These are phyloP conservation scores for Alligator sinensis DNA, from an alignment of 2,113 vertebrate species.

Conservation along the genomic window DNA sequence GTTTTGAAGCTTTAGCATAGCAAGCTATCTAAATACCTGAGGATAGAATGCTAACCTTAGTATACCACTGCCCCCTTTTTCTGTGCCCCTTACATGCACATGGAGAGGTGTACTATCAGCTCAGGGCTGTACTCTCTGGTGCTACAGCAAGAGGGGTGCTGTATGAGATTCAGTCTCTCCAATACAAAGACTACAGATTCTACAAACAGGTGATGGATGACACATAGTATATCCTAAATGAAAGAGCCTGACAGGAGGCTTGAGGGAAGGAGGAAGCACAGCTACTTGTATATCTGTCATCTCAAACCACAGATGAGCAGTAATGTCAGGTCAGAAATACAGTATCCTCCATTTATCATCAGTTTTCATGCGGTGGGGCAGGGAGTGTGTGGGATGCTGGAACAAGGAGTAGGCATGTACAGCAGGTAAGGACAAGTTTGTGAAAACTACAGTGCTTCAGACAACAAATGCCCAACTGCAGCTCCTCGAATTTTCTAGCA, in stretches of 20 bases:
- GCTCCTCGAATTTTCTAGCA: background rate
- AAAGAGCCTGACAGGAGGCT: background rate
- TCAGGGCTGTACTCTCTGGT: constrained; percentile 1
- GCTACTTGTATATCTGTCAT: constrained; percentile 55
- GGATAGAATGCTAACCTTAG: background rate
- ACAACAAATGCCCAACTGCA: background rate
- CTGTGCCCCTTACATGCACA: background rate
- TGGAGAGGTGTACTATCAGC: background rate
- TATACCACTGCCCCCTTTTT: constrained; percentile 55
- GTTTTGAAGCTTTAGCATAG: constrained; percentile 8
- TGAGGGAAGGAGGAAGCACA: constrained; percentile 19
- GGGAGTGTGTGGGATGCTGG: background rate
- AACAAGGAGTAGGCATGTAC: background rate
- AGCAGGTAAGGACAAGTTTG: background rate
- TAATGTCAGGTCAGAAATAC: constrained; percentile 4
- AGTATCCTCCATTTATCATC: background rate
- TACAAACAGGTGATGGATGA: background rate
- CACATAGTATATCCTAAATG: constrained; percentile 31
- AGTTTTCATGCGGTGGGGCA: background rate
- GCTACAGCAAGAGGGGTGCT: fast-evolving
- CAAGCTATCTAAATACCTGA: background rate
- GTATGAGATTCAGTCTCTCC: background rate
- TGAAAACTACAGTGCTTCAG: background rate
- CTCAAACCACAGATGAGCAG: constrained; percentile 35
- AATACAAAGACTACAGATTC: background rate